These are phyloP conservation scores for Mycteria americana DNA, from an alignment of 2,797 vertebrate species.

Conservation along the genomic window DNA sequence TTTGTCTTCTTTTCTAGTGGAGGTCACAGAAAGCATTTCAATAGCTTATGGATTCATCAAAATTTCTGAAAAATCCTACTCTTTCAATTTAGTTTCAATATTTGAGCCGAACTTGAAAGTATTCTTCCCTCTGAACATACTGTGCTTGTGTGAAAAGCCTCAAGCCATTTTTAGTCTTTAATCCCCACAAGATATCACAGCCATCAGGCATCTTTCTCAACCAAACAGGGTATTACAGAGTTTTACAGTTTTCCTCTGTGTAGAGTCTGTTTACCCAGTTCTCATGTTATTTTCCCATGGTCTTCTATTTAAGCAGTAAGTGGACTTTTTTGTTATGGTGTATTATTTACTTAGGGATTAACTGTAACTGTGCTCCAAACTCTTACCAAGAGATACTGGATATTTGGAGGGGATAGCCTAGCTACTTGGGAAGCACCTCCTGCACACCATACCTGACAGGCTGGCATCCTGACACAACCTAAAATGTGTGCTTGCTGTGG, in stretches of 20 bases:
- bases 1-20: not conserved
- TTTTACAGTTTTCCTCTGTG: constrained; percentile 34
- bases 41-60: constrained; percentile 2
- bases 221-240: constrained; percentile 1
- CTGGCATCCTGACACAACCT: not conserved
- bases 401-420: not conserved
- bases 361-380: not conserved
- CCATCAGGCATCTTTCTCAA: constrained; percentile 12
- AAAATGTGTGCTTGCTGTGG: not conserved
- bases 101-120: constrained; percentile 53
- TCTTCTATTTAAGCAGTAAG: not conserved
- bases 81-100: constrained; percentile 46
- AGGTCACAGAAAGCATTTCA: constrained; percentile 3
- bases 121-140: constrained; percentile 33
- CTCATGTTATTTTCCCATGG: not conserved
- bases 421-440: not conserved
- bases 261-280: not conserved
- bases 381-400: not conserved
- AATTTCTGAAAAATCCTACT: constrained; percentile 33
- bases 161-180: constrained; percentile 70
- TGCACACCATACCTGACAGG: not conserved
- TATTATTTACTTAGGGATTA: not conserved
- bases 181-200: constrained; percentile 58
- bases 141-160: constrained; percentile 51
- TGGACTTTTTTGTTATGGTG: not conserved